Percentiles rank a stretch among this genome's conserved stretches.
Evolutionary conservation across 2,888 invertebrate species (phyloP).

Genomic region (Leptopilina drosophilae): DNA sequence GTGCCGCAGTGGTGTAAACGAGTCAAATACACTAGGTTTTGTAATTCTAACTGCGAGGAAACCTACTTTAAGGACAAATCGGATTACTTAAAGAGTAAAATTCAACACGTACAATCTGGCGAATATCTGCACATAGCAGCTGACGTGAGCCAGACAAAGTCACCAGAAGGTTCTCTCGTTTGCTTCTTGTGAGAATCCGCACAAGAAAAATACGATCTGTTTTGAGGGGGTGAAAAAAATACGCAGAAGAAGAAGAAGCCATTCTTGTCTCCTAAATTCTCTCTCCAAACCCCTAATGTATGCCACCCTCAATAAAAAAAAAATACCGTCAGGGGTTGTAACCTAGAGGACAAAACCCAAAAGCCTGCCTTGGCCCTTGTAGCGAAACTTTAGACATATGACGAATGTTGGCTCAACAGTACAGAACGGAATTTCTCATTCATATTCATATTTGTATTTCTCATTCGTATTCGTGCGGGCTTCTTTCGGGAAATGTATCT

Average conservation of each 20-base stretch:
- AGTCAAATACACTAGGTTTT: neutral
- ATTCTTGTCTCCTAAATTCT: slow-evolving; percentile 33
- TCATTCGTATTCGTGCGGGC: slow-evolving; percentile 59
- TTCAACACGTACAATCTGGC: slow-evolving; percentile 38
- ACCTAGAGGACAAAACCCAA: slow-evolving; percentile 30
- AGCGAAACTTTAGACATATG: slow-evolving; percentile 63
- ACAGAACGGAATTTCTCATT: slow-evolving; percentile 60
- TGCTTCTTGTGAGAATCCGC: slow-evolving; percentile 28
- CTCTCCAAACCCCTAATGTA: slow-evolving; percentile 1
- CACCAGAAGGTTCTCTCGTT: slow-evolving; percentile 32
- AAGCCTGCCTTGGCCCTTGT: slow-evolving; percentile 18
- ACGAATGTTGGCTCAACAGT: slow-evolving; percentile 60
- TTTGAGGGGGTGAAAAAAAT: too few species aligned
- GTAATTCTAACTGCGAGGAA: slow-evolving; percentile 27
- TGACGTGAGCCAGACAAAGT: slow-evolving; percentile 40
- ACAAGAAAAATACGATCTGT: neutral
- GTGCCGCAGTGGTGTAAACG: neutral
- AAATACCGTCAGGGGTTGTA: neutral
- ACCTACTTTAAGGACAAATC: slow-evolving; percentile 35
- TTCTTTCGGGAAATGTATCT: slow-evolving; percentile 49
- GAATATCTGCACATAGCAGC: slow-evolving; percentile 37
- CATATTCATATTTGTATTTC: slow-evolving; percentile 65
- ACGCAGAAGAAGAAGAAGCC: slow-evolving; percentile 28
- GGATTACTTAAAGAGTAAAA: slow-evolving; percentile 39
- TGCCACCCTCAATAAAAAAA: slow-evolving; percentile 13